phyloP scores from a whole-genome alignment of 2,888 invertebrate species.

The Cremastinae sp. region DNA sequence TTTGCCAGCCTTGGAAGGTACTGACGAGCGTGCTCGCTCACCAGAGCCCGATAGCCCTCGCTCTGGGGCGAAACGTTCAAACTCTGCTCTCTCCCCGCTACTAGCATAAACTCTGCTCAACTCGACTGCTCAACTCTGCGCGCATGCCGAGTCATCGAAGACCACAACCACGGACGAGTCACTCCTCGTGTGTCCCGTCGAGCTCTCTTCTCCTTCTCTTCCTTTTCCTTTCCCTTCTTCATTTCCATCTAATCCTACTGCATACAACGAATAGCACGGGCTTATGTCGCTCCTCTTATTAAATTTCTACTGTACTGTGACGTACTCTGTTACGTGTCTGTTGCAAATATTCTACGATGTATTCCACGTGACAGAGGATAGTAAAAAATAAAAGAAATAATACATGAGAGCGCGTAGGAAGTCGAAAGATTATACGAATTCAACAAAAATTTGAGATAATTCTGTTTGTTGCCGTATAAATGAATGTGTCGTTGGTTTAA shows the following conservation, averaged over 20 bases:
- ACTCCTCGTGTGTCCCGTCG: constrained; percentile 21
- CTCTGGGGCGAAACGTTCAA: constrained; percentile 33
- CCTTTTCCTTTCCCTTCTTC: neutral
- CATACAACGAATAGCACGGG: neutral
- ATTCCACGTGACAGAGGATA: too few relatives aligned
- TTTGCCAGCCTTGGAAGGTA: constrained; percentile 58
- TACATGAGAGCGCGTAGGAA: too few relatives aligned
- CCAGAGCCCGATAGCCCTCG: constrained; percentile 56
- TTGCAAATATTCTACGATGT: too few relatives aligned
- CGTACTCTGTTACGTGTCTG: too few relatives aligned
- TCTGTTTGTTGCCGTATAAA: too few relatives aligned
- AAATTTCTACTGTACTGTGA: too few relatives aligned
- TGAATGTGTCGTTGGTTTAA: too few relatives aligned
- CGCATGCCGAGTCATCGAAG: constrained; percentile 49
- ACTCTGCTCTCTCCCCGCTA: constrained; percentile 4
- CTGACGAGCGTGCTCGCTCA: constrained; percentile 57
- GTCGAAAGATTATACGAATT: too few relatives aligned
- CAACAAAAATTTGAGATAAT: too few relatives aligned
- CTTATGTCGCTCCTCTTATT: too few relatives aligned
- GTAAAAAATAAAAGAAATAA: too few relatives aligned
- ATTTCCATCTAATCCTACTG: neutral
- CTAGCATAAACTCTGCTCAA: neutral
- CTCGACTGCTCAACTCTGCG: constrained; percentile 21
- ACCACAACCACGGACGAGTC: constrained; percentile 44
- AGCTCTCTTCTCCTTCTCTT: neutral